Percentiles rank a stretch among this genome's conserved stretches.
These are phyloP conservation scores for Diogma glabrata DNA, from an alignment of 2,888 invertebrate species.

Conservation along the genomic window DNA sequence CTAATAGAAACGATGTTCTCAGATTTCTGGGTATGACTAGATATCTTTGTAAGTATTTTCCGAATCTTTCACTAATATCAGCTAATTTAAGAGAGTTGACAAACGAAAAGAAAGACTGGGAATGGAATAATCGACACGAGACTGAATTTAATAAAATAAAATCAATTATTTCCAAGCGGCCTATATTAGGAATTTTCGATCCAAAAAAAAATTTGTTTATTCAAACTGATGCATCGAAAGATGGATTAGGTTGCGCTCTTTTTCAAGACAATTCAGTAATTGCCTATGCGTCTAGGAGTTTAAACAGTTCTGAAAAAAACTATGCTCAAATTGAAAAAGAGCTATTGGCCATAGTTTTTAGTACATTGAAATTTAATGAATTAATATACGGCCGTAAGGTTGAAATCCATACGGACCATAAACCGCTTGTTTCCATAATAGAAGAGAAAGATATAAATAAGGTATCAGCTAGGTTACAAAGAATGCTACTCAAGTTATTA, in stretches of 20 bases:
- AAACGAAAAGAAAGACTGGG: neutral
- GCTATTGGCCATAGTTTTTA: no score
- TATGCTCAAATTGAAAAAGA: no score
- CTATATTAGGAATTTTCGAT: neutral
- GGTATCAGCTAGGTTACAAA: no score
- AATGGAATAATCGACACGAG: neutral
- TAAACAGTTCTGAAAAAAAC: no score
- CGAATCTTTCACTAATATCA: neutral
- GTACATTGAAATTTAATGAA: no score
- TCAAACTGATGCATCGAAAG: neutral
- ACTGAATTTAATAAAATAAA: neutral
- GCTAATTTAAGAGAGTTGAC: conserved; percentile 1
- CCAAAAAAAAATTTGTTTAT: neutral
- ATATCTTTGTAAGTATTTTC: neutral
- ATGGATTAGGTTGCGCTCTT: neutral
- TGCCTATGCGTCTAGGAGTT: no score
- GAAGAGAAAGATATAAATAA: no score
- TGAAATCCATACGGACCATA: no score
- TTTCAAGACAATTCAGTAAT: neutral
- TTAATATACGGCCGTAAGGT: no score
- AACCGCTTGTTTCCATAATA: no score
- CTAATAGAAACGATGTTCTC: neutral
- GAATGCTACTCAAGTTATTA: no score
- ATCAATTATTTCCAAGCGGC: neutral
- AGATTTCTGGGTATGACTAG: neutral